phyloP scores from a whole-genome alignment of 2,888 invertebrate species.

The Standfussiana lucernea region DNA sequence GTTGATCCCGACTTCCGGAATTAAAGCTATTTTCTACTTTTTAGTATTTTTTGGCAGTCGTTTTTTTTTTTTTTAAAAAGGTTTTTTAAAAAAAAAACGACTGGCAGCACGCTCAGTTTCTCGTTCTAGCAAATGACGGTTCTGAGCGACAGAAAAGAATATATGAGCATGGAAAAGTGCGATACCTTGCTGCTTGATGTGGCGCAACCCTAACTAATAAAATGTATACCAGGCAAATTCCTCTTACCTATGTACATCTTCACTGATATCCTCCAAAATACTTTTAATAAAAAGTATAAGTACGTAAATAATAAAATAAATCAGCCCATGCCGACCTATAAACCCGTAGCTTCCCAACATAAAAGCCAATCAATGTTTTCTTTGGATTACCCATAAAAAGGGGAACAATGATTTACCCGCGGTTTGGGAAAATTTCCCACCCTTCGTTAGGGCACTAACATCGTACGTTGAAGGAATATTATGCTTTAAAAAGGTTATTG shows the following conservation, averaged over 20 bases:
- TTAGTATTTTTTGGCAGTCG: not conserved
- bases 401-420: slow-evolving; percentile 62
- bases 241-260: not conserved
- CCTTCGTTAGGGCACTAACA: slow-evolving; percentile 22
- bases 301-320: slow-evolving; percentile 41
- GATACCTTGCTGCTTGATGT: not conserved
- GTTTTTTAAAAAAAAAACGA: too few relatives aligned
- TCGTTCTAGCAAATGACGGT: not conserved
- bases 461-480: slow-evolving; percentile 29
- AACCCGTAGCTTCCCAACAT: slow-evolving; percentile 52
- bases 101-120: not conserved
- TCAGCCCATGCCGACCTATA: slow-evolving; percentile 48
- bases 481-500: slow-evolving; percentile 15
- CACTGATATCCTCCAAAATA: not conserved
- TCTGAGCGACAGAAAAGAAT: not conserved
- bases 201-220: not conserved
- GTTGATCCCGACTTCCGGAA: not conserved
- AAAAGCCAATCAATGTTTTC: slow-evolving; percentile 60
- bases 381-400: slow-evolving; percentile 66
- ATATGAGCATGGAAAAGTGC: not conserved
- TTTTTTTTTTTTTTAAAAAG: not conserved
- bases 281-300: slow-evolving; percentile 53
- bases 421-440: slow-evolving; percentile 35
- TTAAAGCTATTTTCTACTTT: not conserved
- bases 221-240: slow-evolving; percentile 10